Conservation (phyloP, 1,140 invertebrate genomes). For the Bombus sylvicola region DNA sequence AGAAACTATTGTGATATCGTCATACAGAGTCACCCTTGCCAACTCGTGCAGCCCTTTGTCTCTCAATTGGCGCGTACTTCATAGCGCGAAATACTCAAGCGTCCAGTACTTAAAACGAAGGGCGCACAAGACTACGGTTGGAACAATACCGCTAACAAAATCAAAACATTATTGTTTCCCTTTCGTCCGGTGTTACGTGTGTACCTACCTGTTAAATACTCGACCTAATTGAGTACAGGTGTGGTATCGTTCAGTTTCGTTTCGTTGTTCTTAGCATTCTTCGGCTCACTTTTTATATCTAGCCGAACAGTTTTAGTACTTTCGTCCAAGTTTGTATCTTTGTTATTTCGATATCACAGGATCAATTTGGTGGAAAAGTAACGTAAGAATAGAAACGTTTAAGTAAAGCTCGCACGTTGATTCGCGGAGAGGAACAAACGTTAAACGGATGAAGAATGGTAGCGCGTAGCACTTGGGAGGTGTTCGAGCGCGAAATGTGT, state of each 20-base stretch:
- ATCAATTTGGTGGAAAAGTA: not conserved
- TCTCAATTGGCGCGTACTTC: slow-evolving; percentile 64
- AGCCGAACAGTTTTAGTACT: too few species aligned
- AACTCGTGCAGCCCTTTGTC: slow-evolving; percentile 66
- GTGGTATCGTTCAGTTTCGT: not conserved
- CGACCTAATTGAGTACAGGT: slow-evolving; percentile 19
- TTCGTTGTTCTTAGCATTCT: too few species aligned
- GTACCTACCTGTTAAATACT: not conserved
- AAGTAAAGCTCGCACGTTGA: not conserved
- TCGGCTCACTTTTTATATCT: not conserved
- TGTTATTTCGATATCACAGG: too few species aligned
- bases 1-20: slow-evolving; percentile 70
- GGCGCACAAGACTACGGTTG: slow-evolving; percentile 33
- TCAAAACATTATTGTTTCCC: slow-evolving; percentile 61
- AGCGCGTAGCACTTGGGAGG: not conserved
- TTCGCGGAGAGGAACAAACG: not conserved
- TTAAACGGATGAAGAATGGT: not conserved
- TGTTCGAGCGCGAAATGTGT: slow-evolving; percentile 4
- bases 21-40: slow-evolving; percentile 69
- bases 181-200: slow-evolving; percentile 11
- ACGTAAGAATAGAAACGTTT: not conserved
- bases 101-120: slow-evolving; percentile 45
- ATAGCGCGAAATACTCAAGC: slow-evolving; percentile 61
- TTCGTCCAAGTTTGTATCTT: too few species aligned
- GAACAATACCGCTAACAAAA: slow-evolving; percentile 58